Conservation (phyloP, 2,888 invertebrate genomes). For the Scaptomyza parva region DNA sequence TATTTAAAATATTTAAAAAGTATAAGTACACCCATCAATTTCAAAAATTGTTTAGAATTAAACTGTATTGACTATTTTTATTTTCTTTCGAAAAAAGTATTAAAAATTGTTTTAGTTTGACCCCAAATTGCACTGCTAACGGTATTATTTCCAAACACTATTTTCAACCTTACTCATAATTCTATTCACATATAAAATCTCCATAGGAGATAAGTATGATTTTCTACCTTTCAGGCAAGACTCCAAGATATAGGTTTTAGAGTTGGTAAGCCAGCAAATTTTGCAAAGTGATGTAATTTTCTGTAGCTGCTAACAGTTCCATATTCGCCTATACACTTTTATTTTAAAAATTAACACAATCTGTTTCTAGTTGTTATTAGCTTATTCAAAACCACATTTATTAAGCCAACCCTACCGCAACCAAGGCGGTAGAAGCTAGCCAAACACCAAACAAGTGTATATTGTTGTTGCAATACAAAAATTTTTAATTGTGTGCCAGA, state of each 20-base stretch:
- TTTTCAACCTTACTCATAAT: too few species aligned
- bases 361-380: conserved; percentile 40
- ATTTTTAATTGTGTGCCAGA: conserved; percentile 1
- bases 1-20: not conserved
- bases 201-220: not conserved
- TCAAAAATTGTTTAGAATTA: not conserved
- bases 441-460: conserved; percentile 33
- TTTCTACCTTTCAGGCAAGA: too few species aligned
- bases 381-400: conserved; percentile 58
- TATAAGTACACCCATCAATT: not conserved
- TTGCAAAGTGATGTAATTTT: too few species aligned
- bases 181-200: not conserved
- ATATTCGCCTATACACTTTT: not conserved
- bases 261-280: not conserved
- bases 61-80: not conserved
- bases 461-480: conserved; percentile 5
- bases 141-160: too few species aligned
- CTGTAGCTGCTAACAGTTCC: too few species aligned
- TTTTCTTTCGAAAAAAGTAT: not conserved
- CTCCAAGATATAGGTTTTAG: not conserved
- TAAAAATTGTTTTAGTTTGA: conserved; percentile 16
- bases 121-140: conserved; percentile 10
- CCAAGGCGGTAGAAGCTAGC: conserved; percentile 27
- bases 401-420: conserved; percentile 26
- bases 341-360: not conserved